Evolutionary conservation across 2,888 invertebrate genomes (phyloP), one percentile per base, ranked within the genome.

Genomic region (Carterocephalus palaemon): DNA sequence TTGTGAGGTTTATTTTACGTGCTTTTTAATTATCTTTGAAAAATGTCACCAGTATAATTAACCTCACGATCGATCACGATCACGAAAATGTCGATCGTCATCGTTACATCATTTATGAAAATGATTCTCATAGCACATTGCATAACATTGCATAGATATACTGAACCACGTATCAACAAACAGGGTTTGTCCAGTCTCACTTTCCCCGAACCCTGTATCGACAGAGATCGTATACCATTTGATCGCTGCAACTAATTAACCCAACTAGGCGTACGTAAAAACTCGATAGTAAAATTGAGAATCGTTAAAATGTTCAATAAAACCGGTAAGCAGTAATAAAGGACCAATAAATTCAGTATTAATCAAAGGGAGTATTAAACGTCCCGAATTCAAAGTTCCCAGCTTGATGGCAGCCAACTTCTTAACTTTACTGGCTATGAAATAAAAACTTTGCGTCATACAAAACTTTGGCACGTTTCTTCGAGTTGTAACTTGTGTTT

Each of bases 241-340:
- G 76, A 80, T 75, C 71, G 67, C 49, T 58, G 56, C 62, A 70
- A 63, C 79, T 81, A 82, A 83, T 82, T 81, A 82, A 82, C 73
- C 66, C 56, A 67, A 69, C 60, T 64, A 67, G 57, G 60, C 57
- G 58, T 64, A 63, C 59, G 58, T 69, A 70, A 73, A 71, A 75
- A 72, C 62, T 62, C 60, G 59, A 66, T 66, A 69, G 63, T 72
- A 66, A 72, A 70, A 68, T 57, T 59, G 45, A 57, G 62, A 67
- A 66, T 76, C 78, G 73, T 83, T 81, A 83, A 80, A 76, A 67
- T 54, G 62, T 64, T 66, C 63, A 69, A 77, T 75, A 78, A 70
- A 73, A 62, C 50, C 51, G 58, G 72, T 65, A 55, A 64, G 62
- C 60, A 55, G 56, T 54, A 42, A 56, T 63, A 56, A 67, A 69